A percentile compares a stretch with the other conserved stretches of the same genome.
Evolutionary conservation across 2,797 vertebrate species (phyloP).

Genomic region (Falco cherrug): DNA sequence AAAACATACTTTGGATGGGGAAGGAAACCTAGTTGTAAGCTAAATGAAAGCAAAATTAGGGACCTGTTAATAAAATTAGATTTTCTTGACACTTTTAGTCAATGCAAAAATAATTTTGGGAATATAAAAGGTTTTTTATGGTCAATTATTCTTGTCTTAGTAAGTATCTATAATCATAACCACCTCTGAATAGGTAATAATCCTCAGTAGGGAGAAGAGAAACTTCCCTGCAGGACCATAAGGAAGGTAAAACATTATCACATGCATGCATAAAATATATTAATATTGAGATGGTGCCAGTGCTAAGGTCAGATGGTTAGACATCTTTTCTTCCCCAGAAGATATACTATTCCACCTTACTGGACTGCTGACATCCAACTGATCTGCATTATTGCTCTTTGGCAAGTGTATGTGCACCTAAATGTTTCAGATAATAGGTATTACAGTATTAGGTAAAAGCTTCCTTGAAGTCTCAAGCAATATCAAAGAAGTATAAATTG

Average conservation of each 20-base stretch:
- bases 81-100: conserved; percentile 81
- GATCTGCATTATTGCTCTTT: conserved; percentile 79
- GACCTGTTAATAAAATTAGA: conserved; percentile 77
- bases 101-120: conserved; percentile 87
- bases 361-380: conserved; percentile 75
- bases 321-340: conserved; percentile 61
- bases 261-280: conserved; percentile 79
- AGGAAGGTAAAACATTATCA: conserved; percentile 77
- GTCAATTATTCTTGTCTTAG: conserved; percentile 85
- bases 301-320: conserved; percentile 75
- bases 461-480: conserved; percentile 47
- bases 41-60: conserved; percentile 77
- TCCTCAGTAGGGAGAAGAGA: conserved; percentile 71
- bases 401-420: conserved; percentile 59
- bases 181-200: conserved; percentile 77
- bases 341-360: conserved; percentile 70
- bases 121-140: conserved; percentile 84
- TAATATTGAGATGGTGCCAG: conserved; percentile 78
- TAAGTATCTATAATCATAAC: conserved; percentile 82
- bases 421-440: conserved; percentile 74
- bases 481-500: conserved; percentile 69
- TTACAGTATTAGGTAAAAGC: conserved; percentile 75
- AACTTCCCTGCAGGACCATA: conserved; percentile 77
- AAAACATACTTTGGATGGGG: conserved; percentile 59
- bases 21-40: conserved; percentile 56